Base-by-base conservation (phyloP, 2,113 vertebrate species). In the Myiopsitta monachus region DNA sequence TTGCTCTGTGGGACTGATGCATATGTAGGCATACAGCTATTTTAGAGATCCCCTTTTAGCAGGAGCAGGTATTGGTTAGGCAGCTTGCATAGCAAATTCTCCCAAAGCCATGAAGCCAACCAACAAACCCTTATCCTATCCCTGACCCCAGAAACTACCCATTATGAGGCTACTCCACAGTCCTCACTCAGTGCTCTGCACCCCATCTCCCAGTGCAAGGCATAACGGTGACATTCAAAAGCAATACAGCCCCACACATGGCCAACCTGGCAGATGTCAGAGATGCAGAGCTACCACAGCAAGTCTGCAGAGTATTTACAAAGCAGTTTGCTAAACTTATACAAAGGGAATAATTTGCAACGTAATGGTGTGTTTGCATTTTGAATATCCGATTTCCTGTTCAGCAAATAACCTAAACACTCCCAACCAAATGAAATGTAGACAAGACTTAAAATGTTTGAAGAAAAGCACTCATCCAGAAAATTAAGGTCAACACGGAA, bases 401-500 rank as follows among this genome's bases (percentile, higher is more conserved):
- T 97, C 94, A 86, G 92, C 83, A 97, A 97, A 92, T 80, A 97
- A 95, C 95, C 90, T 97, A 97, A 97, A 97, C 66, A 88, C 82
- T 97, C 95, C 92, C 92, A 90, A 79, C 67, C 94, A 97, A 97
- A 95, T 96, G 92, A 97, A 97, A 98, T 96, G 95, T 94, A 97
- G 95, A 95, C 92, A 85, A 94, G 92, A 90, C 93, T 97, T 97
- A 95, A 96, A 98, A 95, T 92, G 72, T 96, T 94, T 97, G 95
- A 96, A 97, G 96, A 96, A 96, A 97, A 97, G 89, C 86, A 96
- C 87, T 97, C 97, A 97, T 96, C 92, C 93, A 97, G 95, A 97
- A 98, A 98, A 98, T 97, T 97, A 97, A 97, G 94, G 97, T 97
- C 97, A 98, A 95, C 94, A 87, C 0, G 44, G 96, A 97, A 90